Base-by-base conservation (phyloP, 2,888 invertebrate species). In the Andrena bucephala region DNA sequence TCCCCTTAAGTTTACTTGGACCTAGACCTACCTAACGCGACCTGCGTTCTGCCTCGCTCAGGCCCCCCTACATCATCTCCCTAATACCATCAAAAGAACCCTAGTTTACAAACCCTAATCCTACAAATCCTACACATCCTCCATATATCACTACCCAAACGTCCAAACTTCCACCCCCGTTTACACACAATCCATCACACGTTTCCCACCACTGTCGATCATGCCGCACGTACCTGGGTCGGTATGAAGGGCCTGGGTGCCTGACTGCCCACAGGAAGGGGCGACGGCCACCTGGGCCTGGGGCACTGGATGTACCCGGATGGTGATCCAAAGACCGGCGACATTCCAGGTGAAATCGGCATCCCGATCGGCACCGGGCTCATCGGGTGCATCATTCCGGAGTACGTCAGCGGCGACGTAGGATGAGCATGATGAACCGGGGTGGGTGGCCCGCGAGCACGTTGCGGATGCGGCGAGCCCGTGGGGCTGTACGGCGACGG, bases 401-500 rank as follows among this genome's bases (percentile, higher is more conserved):
- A 95, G 94, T 92, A 92, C 8, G 95, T 95, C 62, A 96, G 94
- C 69, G 96, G 94, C n/a, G 95, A 95, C 93, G 94, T 94, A 57
- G 94, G 94, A 82, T 93, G 94, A 62, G 86, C 83, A 65, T 89
- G 88, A 60, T 86, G 89, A 77, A 89, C 85, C 59, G 92, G 87
- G 0, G 87, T 85, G 6, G 82, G 42, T n/a, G 88, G 81, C 5
- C 90, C 54, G 16, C 89, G 88, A 48, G 89, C 68, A 42, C 92
- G 89, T 50, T 85, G 91, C n/a, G 86, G 85, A 74, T 88, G 86
- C 16, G 92, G 89, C 65, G 91, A 96, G 0, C 97, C 96, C 87
- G 97, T 96, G 1, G 97, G 96, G 8, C 96, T 96, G 95, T 97
- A 97, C 67, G 97, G 97, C 52, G 97, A 97, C 16, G 96, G 96